These are phyloP conservation scores for Thunnus albacares DNA, from an alignment of 2,797 vertebrate species.

Conservation along the genomic window DNA sequence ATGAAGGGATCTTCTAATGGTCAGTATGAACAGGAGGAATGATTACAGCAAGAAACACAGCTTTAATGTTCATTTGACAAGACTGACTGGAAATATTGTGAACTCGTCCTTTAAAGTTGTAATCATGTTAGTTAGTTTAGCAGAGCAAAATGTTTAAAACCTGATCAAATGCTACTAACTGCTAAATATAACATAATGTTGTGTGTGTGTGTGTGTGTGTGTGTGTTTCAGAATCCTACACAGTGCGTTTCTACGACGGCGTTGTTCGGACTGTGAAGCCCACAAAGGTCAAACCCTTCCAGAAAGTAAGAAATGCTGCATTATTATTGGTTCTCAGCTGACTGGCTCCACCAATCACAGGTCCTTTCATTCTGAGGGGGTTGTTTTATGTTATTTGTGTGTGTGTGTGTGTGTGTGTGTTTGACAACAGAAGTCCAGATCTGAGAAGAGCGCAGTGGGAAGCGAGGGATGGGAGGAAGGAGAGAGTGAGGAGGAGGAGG, in stretches of 20 bases:
- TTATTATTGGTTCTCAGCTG: slow-evolving; percentile 9
- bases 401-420: slow-evolving; percentile 1
- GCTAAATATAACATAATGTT: neutral
- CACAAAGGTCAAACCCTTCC: slow-evolving; percentile 95
- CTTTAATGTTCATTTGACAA: too few relatives aligned
- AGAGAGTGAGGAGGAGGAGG: slow-evolving; percentile 78
- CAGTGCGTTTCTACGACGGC: slow-evolving; percentile 97
- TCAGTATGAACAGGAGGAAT: too few relatives aligned
- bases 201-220: slow-evolving; percentile 19
- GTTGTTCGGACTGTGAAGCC: slow-evolving; percentile 97
- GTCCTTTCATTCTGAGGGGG: neutral
- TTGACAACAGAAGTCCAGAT: slow-evolving; percentile 60
- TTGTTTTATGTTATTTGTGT: neutral
- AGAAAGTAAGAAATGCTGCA: slow-evolving; percentile 87
- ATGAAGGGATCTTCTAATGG: too few relatives aligned
- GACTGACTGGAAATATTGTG: too few relatives aligned
- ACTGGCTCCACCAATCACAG: neutral
- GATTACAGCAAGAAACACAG: too few relatives aligned
- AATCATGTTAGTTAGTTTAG: neutral
- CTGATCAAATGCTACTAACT: neutral
- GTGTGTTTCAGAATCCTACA: slow-evolving; percentile 91
- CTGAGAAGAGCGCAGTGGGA: slow-evolving; percentile 69
- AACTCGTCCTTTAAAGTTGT: too few relatives aligned
- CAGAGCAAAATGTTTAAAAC: neutral
- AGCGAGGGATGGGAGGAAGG: slow-evolving; percentile 80